Evolutionary conservation across 1,140 invertebrate genomes (phyloP), one percentile per base, ranked within the genome.

Genomic region (Magallana gigas): DNA sequence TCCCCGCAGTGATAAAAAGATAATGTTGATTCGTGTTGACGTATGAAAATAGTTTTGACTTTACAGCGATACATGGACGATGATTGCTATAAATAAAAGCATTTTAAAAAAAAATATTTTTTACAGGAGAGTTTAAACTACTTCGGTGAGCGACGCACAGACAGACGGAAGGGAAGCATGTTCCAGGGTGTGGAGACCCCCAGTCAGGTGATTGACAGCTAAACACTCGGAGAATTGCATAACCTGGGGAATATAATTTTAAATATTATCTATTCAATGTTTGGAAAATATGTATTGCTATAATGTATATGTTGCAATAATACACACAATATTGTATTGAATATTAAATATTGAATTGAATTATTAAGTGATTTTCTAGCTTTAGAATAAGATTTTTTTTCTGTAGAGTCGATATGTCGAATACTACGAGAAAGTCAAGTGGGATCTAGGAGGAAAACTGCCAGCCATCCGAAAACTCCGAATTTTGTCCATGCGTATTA

Each of bases 161-260:
- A 96, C 91, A 92, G 94, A 59, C 94, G 92, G 85, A 93, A 95
- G 64, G 95, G 95, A 8, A 93, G 91, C 9, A 95, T 95, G 83
- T 96, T 95, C 91, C 96, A 96, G 91, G 96, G 96, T 48, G 96
- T 96, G 7, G 95, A 96, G 93, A 96, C 95, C 57, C 95, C 95
- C 6, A 95, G 94, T 89, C 95, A 95, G 92, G 94, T 94, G 86
- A 81, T 56, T 58, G 36, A 5, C 36, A 4, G 36, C 36, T 48
- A 48, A 48, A 48, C 36, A 5, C 36, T 48, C 2, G 36, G 36
- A 48, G 2, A 48, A 48, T 48, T 48, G 36, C 36, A 48, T 48
- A 48, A 48, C 36, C 36, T 4, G 36, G 36, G 36, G 36, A 48
- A 48, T 48, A 48, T 48, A 48, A 48, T 48, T 5, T 48, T 48